Conservation (phyloP, 2,797 vertebrate species). For the Silurus lanzhouensis region DNA sequence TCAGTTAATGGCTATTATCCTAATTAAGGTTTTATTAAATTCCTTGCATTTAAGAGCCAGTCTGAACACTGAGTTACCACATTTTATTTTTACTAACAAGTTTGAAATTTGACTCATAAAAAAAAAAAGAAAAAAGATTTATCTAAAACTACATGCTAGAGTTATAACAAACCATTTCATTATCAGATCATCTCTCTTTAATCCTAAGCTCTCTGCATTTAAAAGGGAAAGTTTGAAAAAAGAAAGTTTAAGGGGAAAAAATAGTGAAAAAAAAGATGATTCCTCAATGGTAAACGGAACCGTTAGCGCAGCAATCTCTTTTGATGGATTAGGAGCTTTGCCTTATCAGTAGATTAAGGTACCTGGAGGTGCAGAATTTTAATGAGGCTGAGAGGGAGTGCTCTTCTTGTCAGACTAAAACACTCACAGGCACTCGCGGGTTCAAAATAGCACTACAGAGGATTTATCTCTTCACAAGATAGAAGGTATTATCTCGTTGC, state of each 20-base stretch:
- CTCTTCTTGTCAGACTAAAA: constrained; percentile 52
- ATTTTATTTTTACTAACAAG: neutral
- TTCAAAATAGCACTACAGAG: constrained; percentile 55
- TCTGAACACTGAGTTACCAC: neutral
- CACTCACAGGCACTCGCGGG: constrained; percentile 52
- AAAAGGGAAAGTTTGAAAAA: constrained; percentile 50
- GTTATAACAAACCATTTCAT: constrained; percentile 38
- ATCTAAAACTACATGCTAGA: constrained; percentile 8
- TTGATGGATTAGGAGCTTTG: constrained; percentile 74
- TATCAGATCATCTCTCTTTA: constrained; percentile 40
- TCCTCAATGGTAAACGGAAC: constrained; percentile 65
- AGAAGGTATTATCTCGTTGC: constrained; percentile 35
- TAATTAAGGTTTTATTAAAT: neutral
- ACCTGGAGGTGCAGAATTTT: constrained; percentile 68
- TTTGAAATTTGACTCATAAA: neutral
- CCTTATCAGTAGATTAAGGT: constrained; percentile 73
- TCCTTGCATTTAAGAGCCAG: neutral
- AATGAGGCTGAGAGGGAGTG: constrained; percentile 60
- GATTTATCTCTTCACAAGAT: constrained; percentile 46
- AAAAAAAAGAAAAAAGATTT: neutral
- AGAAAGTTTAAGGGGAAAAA: constrained; percentile 53
- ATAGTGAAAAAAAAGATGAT: constrained; percentile 54
- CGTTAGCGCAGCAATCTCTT: constrained; percentile 63
- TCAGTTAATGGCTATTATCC: neutral
- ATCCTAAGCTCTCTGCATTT: constrained; percentile 43